Evolutionary conservation across 2,888 invertebrate species (phyloP), one percentile per base, ranked within the genome.

Genomic region (Cephonodes hylas): DNA sequence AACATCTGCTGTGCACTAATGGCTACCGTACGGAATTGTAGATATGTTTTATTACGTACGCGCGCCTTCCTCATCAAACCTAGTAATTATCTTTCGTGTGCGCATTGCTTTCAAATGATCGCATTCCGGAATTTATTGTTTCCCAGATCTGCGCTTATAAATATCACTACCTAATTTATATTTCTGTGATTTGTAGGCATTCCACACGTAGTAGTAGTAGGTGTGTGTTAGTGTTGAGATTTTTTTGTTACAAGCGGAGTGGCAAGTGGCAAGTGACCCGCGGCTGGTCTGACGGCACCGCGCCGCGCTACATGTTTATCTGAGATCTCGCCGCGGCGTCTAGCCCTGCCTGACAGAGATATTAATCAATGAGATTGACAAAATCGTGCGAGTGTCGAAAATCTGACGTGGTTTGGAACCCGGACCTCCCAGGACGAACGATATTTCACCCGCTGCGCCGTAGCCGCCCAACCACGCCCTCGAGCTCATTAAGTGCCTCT

Each of bases 351-450:
- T 70, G 78, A 79, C 75, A 71, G 75, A 84, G 87, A 89, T 87
- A 91, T 89, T 83, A 86, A 91, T 90, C 89, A 88, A 79, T 74
- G 66, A 71, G 81, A 84, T 90, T 88, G 90, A 89, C 91, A 91
- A 90, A 91, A 90, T 89, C 88, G 86, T 89, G 88, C 86, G 75
- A 85, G 90, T 91, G 91, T 90, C 90, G 89, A 91, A 90, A 89
- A 88, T 89, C 77, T 85, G 87, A 84, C 81, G 83, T 80, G 78
- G 81, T 73, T 71, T 72, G 65, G 76, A 80, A 76, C 77, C 76
- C 75, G 77, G 91, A 91, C 91, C 91, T 89, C 91, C 89, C 91
- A 90, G 82, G 87, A 80, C 74, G 88, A 85, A 81, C 86, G 79
- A 91, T 91, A 90, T 88, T 87, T 91, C 90, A 90, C 85, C 81